Conservation (phyloP, 2,888 invertebrate genomes). For the Chydorus sphaericus region DNA sequence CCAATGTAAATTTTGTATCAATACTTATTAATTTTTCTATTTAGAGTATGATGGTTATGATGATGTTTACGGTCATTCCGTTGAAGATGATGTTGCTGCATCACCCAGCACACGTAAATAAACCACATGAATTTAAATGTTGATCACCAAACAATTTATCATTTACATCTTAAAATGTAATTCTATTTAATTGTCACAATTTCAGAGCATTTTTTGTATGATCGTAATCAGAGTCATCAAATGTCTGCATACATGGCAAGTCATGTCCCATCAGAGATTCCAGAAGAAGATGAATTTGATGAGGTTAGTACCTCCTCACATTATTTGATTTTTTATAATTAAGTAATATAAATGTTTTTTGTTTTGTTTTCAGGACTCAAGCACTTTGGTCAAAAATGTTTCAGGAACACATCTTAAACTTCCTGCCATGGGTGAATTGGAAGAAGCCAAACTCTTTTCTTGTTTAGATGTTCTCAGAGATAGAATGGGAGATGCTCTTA, state of each 20-base stretch:
- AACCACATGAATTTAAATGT: neutral
- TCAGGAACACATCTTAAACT: neutral
- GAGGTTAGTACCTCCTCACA: no score
- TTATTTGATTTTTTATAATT: no score
- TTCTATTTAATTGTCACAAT: neutral
- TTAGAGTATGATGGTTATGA: slow-evolving; percentile 77
- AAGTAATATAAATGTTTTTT: slow-evolving; percentile 23
- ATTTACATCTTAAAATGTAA: no score
- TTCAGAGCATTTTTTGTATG: slow-evolving; percentile 60
- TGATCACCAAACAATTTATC: neutral
- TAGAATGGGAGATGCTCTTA: slow-evolving; percentile 57
- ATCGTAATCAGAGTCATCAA: slow-evolving; percentile 42
- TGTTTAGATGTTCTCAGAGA: slow-evolving; percentile 69
- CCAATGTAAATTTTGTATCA: slow-evolving; percentile 7
- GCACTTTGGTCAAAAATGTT: neutral
- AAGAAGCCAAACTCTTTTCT: slow-evolving; percentile 59
- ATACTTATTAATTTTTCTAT: slow-evolving; percentile 15
- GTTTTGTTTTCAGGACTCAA: neutral
- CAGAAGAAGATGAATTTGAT: slow-evolving; percentile 48
- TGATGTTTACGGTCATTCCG: slow-evolving; percentile 82
- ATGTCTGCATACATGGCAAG: slow-evolving; percentile 53
- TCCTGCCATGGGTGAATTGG: slow-evolving; percentile 40
- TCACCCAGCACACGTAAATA: slow-evolving; percentile 62
- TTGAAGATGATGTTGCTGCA: slow-evolving; percentile 81
- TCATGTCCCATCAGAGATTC: slow-evolving; percentile 44